phyloP scores from a whole-genome alignment of 1,140 invertebrate genomes.

The Danaus melanippus region DNA sequence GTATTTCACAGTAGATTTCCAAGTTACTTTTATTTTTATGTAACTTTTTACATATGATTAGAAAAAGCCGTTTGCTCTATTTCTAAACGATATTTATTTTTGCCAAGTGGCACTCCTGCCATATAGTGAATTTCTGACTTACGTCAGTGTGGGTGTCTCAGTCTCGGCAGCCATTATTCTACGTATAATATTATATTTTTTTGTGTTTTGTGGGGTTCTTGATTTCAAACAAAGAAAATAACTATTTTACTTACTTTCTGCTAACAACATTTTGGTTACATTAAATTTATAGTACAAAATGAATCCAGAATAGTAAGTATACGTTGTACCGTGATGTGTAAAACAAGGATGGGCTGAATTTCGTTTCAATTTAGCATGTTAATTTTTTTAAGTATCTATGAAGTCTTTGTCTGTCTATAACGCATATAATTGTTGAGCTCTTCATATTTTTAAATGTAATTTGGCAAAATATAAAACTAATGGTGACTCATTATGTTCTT shows the following conservation, averaged over 20 bases:
- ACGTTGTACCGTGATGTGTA: constrained; percentile 37
- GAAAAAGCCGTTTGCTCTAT: constrained; percentile 4
- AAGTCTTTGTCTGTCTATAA: too few species aligned
- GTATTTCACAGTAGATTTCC: too few species aligned
- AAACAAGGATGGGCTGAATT: constrained; percentile 53
- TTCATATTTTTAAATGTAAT: background rate
- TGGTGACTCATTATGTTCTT: constrained; percentile 62
- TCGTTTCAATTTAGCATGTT: constrained; percentile 41
- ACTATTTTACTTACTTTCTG: constrained; percentile 44
- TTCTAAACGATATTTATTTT: constrained; percentile 51
- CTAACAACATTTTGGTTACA: constrained; percentile 46
- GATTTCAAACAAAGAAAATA: constrained; percentile 57
- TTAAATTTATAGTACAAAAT: constrained; percentile 63
- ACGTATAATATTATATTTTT: constrained; percentile 64
- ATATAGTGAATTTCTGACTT: constrained; percentile 55
- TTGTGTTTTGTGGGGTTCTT: constrained; percentile 53
- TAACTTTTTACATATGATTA: background rate
- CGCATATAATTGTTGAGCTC: constrained; percentile 1
- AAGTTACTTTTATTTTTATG: constrained; percentile 9
- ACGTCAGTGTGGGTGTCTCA: constrained; percentile 69
- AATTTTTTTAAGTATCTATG: constrained; percentile 10
- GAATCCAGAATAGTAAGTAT: constrained; percentile 71
- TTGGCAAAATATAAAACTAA: background rate
- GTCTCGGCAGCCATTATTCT: constrained; percentile 67
- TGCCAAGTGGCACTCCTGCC: constrained; percentile 69